phyloP scores from a whole-genome alignment of 1,140 invertebrate genomes.

The Zaprionus camerounensis region DNA sequence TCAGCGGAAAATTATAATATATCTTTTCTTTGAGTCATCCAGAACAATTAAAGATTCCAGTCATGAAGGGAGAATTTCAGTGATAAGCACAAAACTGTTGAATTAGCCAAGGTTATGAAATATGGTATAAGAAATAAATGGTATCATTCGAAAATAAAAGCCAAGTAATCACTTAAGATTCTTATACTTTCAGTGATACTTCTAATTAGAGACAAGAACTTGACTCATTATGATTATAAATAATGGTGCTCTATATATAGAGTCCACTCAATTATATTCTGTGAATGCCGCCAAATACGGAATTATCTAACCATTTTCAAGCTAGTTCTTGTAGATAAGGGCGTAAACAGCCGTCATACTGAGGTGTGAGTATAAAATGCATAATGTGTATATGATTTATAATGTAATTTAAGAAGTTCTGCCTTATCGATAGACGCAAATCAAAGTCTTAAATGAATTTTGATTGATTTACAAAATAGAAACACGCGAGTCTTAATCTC shows the following conservation, averaged over 20 bases:
- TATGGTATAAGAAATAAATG: background rate
- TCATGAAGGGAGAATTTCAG: background rate
- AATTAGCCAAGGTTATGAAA: background rate
- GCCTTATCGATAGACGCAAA: slow-evolving; percentile 14
- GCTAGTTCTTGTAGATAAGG: slow-evolving; percentile 20
- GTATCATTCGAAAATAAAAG: slow-evolving; percentile 1
- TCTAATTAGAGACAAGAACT: slow-evolving; percentile 4
- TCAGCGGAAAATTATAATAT: slow-evolving; percentile 6
- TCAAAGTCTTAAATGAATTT: slow-evolving; percentile 38
- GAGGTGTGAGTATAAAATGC: slow-evolving; percentile 1
- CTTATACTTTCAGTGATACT: slow-evolving; percentile 11
- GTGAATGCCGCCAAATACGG: slow-evolving; percentile 1
- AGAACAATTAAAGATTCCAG: background rate
- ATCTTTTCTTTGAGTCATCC: background rate
- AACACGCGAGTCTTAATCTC: slow-evolving; percentile 68
- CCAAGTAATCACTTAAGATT: background rate
- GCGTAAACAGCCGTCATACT: background rate
- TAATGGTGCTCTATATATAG: background rate
- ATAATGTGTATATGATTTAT: slow-evolving; percentile 5
- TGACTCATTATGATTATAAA: slow-evolving; percentile 23
- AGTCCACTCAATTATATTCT: slow-evolving; percentile 10
- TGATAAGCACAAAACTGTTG: background rate
- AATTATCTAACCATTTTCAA: background rate
- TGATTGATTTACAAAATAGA: slow-evolving; percentile 61
- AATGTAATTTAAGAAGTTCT: background rate